Conservation (phyloP, 1,140 invertebrate genomes). For the Heliconius himera region DNA sequence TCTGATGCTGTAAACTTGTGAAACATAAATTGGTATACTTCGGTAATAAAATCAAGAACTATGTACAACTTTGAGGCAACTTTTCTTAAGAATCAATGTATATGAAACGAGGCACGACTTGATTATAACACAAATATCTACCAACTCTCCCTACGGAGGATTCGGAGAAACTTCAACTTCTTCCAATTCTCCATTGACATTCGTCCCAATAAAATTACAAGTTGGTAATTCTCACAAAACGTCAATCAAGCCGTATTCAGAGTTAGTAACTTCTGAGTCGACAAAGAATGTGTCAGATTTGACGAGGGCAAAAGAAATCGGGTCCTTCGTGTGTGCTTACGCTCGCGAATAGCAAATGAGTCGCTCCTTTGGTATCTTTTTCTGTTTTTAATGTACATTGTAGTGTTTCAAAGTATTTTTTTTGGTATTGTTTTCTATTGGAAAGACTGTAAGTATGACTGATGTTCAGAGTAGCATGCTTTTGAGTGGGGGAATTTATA, state of each 20-base stretch:
- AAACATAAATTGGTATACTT: conserved; percentile 42
- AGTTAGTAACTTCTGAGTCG: conserved; percentile 33
- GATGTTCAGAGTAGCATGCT: neutral
- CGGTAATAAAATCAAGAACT: conserved; percentile 32
- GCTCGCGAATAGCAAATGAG: conserved; percentile 15
- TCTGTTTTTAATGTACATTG: neutral
- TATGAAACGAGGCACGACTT: conserved; percentile 25
- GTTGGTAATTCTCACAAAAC: conserved; percentile 36
- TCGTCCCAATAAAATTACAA: conserved; percentile 39
- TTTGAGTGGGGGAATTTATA: neutral
- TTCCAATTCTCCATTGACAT: conserved; percentile 38
- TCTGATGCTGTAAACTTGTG: conserved; percentile 11
- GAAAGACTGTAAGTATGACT: neutral
- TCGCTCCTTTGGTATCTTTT: conserved; percentile 1
- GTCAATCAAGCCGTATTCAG: conserved; percentile 42
- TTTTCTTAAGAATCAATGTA: conserved; percentile 22
- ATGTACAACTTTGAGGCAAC: conserved; percentile 16
- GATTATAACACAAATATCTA: conserved; percentile 28
- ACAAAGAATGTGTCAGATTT: conserved; percentile 45
- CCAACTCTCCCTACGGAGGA: conserved; percentile 6
- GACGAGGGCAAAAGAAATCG: conserved; percentile 43
- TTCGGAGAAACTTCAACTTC: conserved; percentile 28
- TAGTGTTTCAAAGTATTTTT: neutral
- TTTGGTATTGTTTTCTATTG: neutral
- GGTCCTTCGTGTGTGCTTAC: conserved; percentile 21